Evolutionary conservation across 2,888 invertebrate genomes (phyloP), one percentile per base, ranked within the genome.

Genomic region (Trissolcus brochymenae): DNA sequence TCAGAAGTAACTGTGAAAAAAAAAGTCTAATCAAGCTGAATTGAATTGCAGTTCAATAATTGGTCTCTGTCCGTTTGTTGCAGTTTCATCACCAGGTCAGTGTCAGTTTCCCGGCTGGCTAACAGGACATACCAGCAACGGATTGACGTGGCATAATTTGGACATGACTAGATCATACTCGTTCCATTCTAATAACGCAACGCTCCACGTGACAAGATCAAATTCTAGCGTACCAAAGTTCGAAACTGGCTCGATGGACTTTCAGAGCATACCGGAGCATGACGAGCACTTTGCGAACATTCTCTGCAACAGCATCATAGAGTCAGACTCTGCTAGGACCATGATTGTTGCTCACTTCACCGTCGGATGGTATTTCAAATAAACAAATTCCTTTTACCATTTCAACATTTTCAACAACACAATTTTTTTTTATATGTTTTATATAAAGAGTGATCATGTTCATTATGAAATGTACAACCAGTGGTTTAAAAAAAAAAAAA

Each of bases 81-180:
- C 91, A 94, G 94, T 93, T 56, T 92, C 93, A 74, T 92, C 93
- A 59, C 91, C 93, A 76, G 94, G 92, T 88, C 94, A 93, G 90
- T 97, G 96, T 90, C 94, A 95, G 88, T 96, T 96, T 89, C 96
- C 96, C 1, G 91, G 92, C 17, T 97, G 96, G 96, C 92, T 96
- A 90, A 95, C 95, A 80, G 94, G 93, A 85, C 95, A 95, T 84
- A 83, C 84, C 21, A 84, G 81, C 75, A 82, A 80, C 41, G 88
- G 88, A 57, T 82, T 88, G 51, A 89, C 87, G 49, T 97, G 97
- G 96, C 96, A 96, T 90, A 95, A 96, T 55, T 91, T 97, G 86
- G 96, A 96, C 91, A 94, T 95, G 89, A 93, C 94, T 85, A 93
- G 94, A 84, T 94, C 95, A 83, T 96, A 96, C 91, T 94, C 94